A percentile compares a stretch with the other conserved stretches of the same genome.
These are phyloP conservation scores for Carapus acus DNA, from an alignment of 2,797 vertebrate species.

Conservation along the genomic window DNA sequence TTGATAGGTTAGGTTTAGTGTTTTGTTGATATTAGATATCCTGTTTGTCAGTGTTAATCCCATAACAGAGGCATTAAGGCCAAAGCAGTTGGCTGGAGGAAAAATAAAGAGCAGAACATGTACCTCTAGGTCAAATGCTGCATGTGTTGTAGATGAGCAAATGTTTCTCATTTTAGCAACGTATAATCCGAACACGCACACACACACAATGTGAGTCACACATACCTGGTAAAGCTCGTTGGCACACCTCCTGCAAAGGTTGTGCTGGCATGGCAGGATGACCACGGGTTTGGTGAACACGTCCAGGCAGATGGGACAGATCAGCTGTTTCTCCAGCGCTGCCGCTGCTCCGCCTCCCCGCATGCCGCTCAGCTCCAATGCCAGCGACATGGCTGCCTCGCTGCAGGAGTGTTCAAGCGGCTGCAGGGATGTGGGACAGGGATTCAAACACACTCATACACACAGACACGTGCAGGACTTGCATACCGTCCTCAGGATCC, in stretches of 20 bases:
- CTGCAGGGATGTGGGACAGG: too few relatives aligned
- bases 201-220: conserved; percentile 1
- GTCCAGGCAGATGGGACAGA: conserved; percentile 89
- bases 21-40: too few relatives aligned
- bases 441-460: too few relatives aligned
- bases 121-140: conserved; percentile 28
- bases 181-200: conserved; percentile 39
- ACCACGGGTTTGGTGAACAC: conserved; percentile 95
- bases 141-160: conserved; percentile 24
- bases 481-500: conserved; percentile 27
- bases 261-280: conserved; percentile 95
- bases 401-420: too few relatives aligned
- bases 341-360: conserved; percentile 44
- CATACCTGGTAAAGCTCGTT: conserved; percentile 74
- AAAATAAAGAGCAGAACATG: too few relatives aligned
- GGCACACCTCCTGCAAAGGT: conserved; percentile 81
- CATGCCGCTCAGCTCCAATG: conserved; percentile 64
- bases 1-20: too few relatives aligned
- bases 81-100: conserved; percentile 26
- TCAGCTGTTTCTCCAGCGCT: conserved; percentile 73
- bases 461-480: too few relatives aligned
- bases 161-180: conserved; percentile 47
- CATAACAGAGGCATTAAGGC: too few relatives aligned
- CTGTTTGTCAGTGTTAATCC: too few relatives aligned
- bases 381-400: conserved; percentile 58